phyloP scores from a whole-genome alignment of 2,113 vertebrate genomes.

The Myrmophylax atrothorax region DNA sequence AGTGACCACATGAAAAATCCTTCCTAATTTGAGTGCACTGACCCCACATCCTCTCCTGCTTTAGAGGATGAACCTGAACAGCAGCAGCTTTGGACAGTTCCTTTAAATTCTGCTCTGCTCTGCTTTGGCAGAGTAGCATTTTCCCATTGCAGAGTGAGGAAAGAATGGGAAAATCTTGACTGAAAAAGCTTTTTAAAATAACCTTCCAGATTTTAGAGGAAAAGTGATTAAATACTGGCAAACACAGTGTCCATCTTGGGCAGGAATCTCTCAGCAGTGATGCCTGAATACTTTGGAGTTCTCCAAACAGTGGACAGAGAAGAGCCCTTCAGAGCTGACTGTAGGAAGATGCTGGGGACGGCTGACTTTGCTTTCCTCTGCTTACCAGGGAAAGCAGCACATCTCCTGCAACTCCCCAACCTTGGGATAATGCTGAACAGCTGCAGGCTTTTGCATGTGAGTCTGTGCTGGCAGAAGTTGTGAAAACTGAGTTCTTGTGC shows the following conservation, averaged over 20 bases:
- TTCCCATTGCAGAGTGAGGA: not conserved
- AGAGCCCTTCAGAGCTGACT: not conserved
- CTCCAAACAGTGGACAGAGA: not conserved
- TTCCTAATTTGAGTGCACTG: accelerated
- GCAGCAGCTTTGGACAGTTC: not conserved
- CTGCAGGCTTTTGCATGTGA: constrained; percentile 48
- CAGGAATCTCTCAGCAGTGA: not conserved
- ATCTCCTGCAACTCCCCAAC: not conserved
- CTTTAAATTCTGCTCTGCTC: not conserved
- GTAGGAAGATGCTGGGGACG: not conserved
- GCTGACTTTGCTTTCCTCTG: not conserved
- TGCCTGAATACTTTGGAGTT: not conserved
- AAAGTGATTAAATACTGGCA: not conserved
- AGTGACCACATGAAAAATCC: not conserved
- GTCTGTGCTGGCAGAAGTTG: constrained; percentile 37
- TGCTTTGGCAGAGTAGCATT: not conserved
- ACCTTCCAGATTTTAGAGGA: not conserved
- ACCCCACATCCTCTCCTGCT: not conserved
- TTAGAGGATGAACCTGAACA: not conserved
- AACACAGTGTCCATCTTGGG: accelerated
- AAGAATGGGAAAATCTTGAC: not conserved
- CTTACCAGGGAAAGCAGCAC: not conserved
- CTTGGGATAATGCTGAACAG: not conserved
- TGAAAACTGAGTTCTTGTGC: not conserved
- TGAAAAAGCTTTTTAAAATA: not conserved